Percentiles rank a stretch among this genome's conserved stretches.
These are phyloP conservation scores for Agrochola circellaris DNA, from an alignment of 2,888 invertebrate genomes.

Conservation along the genomic window DNA sequence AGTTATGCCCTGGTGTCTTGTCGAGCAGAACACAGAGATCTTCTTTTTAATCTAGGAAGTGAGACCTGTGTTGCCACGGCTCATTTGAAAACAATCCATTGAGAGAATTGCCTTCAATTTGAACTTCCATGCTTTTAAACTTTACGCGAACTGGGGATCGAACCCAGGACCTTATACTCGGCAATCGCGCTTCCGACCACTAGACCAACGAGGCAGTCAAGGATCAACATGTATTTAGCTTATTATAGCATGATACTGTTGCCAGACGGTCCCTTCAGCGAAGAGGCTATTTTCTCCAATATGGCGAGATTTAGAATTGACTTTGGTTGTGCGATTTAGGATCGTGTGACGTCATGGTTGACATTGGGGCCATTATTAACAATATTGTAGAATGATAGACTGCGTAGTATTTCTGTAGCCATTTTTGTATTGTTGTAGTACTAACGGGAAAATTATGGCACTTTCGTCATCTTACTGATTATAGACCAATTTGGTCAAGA, in stretches of 20 bases:
- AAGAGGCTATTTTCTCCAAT: not conserved
- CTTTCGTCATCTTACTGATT: not conserved
- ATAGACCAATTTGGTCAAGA: not conserved
- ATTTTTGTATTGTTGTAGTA: not conserved
- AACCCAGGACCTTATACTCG: not conserved
- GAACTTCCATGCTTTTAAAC: slow-evolving; percentile 76
- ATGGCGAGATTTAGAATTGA: not conserved
- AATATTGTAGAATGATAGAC: not conserved
- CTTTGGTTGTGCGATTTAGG: not conserved
- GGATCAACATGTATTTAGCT: not conserved
- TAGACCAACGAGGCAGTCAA: not conserved
- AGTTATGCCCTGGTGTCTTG: slow-evolving; percentile 85
- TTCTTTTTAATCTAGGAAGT: slow-evolving; percentile 87
- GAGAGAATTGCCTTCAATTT: slow-evolving; percentile 75
- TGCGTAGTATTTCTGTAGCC: not conserved
- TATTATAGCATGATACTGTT: not conserved
- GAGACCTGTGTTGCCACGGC: slow-evolving; percentile 69
- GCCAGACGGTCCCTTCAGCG: not conserved
- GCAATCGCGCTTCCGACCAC: not conserved
- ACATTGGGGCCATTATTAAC: not conserved
- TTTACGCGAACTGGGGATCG: slow-evolving; percentile 9
- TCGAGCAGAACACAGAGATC: slow-evolving; percentile 90
- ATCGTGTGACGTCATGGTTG: slow-evolving; percentile 1
- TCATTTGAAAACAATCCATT: slow-evolving; percentile 77
- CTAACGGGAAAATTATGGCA: not conserved